A percentile compares a stretch with the other conserved stretches of the same genome.
phyloP scores from a whole-genome alignment of 2,888 invertebrate species.

The Sylvicola cinctus region DNA sequence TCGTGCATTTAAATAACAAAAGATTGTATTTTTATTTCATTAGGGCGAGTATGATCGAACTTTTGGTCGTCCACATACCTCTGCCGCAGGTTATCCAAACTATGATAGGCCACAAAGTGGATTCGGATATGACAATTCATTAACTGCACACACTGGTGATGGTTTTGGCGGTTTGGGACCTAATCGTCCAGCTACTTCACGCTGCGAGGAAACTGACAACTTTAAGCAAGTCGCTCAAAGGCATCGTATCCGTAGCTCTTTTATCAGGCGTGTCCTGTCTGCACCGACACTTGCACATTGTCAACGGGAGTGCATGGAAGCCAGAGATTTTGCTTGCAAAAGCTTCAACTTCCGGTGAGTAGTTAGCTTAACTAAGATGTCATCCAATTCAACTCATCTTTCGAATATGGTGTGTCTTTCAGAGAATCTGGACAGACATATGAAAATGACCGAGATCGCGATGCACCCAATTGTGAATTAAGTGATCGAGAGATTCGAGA shows the following conservation, averaged over 20 bases:
- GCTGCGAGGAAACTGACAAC: slow-evolving; percentile 63
- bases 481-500: slow-evolving; percentile 72
- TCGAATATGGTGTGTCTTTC: slow-evolving; percentile 11
- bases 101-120: slow-evolving; percentile 19
- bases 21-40: too few relatives aligned
- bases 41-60: slow-evolving; percentile 6
- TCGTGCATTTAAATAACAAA: too few relatives aligned
- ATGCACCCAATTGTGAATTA: slow-evolving; percentile 55
- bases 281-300: slow-evolving; percentile 59
- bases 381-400: not conserved
- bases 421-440: slow-evolving; percentile 37
- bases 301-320: slow-evolving; percentile 66
- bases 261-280: slow-evolving; percentile 49
- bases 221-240: slow-evolving; percentile 64
- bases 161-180: slow-evolving; percentile 21
- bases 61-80: slow-evolving; percentile 5
- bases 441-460: slow-evolving; percentile 34
- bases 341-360: slow-evolving; percentile 66
- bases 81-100: slow-evolving; percentile 14
- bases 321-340: slow-evolving; percentile 63
- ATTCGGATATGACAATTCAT: slow-evolving; percentile 19
- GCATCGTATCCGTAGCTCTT: slow-evolving; percentile 59
- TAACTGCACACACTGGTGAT: slow-evolving; percentile 18
- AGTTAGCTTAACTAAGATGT: not conserved
- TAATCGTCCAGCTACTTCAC: slow-evolving; percentile 25